These are phyloP conservation scores for Bombylius major DNA, from an alignment of 2,888 invertebrate species.

Conservation along the genomic window DNA sequence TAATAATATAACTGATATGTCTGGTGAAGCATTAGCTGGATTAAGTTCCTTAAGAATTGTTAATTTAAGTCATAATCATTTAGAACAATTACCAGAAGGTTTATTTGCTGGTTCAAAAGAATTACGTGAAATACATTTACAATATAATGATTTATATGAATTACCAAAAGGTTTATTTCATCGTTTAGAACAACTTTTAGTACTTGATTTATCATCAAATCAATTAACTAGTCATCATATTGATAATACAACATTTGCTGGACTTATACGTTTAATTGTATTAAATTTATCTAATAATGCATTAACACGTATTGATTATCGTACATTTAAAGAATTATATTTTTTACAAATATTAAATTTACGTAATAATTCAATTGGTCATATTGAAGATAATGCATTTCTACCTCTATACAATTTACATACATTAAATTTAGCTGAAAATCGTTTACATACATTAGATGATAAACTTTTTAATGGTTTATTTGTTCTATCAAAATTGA, in stretches of 20 bases:
- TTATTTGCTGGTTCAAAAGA: constrained; percentile 72
- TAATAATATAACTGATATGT: constrained; percentile 72
- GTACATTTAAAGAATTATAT: constrained; percentile 75
- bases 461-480: constrained; percentile 73
- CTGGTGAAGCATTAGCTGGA: constrained; percentile 66
- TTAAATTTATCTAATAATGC: constrained; percentile 77
- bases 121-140: constrained; percentile 68
- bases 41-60: constrained; percentile 66
- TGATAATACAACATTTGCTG: constrained; percentile 77
- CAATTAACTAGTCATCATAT: constrained; percentile 73
- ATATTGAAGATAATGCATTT: constrained; percentile 79
- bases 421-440: constrained; percentile 79
- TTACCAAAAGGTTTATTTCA: constrained; percentile 74
- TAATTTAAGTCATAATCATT: constrained; percentile 75
- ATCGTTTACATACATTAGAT: constrained; percentile 67
- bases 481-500: constrained; percentile 70
- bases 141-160: constrained; percentile 72
- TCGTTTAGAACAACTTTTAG: constrained; percentile 67
- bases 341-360: constrained; percentile 76
- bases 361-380: constrained; percentile 77
- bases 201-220: constrained; percentile 74
- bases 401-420: constrained; percentile 77
- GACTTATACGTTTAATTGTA: constrained; percentile 70
- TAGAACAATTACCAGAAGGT: constrained; percentile 69
- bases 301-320: constrained; percentile 66